phyloP scores from a whole-genome alignment of 2,888 invertebrate genomes.

The Apodemia hepburni region DNA sequence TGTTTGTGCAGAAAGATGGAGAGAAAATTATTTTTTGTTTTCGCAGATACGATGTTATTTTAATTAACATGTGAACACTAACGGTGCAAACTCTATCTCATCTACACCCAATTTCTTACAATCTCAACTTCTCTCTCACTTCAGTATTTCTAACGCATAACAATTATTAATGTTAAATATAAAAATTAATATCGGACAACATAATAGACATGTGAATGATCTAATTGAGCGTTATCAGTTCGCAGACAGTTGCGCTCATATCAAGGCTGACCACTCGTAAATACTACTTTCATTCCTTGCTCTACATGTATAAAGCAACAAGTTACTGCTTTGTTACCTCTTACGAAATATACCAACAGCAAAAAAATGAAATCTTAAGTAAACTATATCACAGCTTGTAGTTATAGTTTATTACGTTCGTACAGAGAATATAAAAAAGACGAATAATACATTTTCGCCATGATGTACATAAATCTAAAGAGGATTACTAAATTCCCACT shows the following conservation, averaged over 20 bases:
- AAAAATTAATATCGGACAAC: not conserved
- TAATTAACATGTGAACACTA: too few relatives aligned
- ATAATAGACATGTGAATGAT: slow-evolving; percentile 23
- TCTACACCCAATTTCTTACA: too few relatives aligned
- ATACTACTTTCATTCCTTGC: slow-evolving; percentile 65
- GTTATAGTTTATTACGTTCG: not conserved
- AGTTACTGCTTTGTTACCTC: slow-evolving; percentile 25
- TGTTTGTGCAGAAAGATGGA: too few relatives aligned
- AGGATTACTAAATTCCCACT: too few relatives aligned
- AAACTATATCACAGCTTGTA: not conserved
- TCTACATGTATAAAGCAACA: slow-evolving; percentile 32
- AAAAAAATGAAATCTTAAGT: slow-evolving; percentile 13
- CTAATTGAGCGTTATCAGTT: slow-evolving; percentile 35
- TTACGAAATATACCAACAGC: slow-evolving; percentile 17
- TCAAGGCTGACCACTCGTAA: slow-evolving; percentile 63
- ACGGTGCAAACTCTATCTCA: too few relatives aligned
- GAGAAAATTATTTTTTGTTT: too few relatives aligned
- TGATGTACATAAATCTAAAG: too few relatives aligned
- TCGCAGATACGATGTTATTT: too few relatives aligned
- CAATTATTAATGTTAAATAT: slow-evolving; percentile 19
- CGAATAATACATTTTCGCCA: too few relatives aligned
- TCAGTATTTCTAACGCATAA: too few relatives aligned
- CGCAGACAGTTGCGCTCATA: slow-evolving; percentile 37
- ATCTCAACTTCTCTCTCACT: too few relatives aligned
- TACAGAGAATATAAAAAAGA: not conserved